Conservation (phyloP, 2,888 invertebrate species). For the Philereme vetulata region DNA sequence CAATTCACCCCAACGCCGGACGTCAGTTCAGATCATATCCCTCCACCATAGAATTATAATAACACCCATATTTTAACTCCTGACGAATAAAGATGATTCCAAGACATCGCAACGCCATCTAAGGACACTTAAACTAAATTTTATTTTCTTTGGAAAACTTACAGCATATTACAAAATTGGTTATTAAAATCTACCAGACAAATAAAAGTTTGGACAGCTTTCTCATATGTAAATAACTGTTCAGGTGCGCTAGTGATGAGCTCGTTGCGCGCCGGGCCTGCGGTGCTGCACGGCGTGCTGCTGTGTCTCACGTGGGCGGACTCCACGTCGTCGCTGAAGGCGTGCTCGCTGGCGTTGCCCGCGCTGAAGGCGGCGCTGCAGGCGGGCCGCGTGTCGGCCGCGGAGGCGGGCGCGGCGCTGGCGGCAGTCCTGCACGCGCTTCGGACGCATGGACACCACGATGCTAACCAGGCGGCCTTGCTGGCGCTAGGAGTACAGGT, state of each 20-base stretch:
- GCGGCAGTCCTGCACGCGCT: constrained; percentile 91
- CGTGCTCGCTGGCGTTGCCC: constrained; percentile 88
- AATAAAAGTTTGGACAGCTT: no score
- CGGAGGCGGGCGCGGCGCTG: constrained; percentile 85
- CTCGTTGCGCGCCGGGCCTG: constrained; percentile 67
- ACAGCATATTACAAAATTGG: no score
- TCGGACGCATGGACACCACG: constrained; percentile 95
- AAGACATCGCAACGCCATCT: no score
- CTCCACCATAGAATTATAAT: no score
- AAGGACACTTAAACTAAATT: no score
- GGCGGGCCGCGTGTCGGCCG: constrained; percentile 79
- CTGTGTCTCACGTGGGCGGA: constrained; percentile 90
- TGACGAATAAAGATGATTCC: no score
- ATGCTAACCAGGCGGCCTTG: constrained; percentile 92
- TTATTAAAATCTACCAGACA: no score
- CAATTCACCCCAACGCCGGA: no score
- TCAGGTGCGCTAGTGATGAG: constrained; percentile 86
- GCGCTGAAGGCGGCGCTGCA: constrained; percentile 84
- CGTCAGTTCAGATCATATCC: no score
- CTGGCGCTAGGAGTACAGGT: constrained; percentile 92
- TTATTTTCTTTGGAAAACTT: no score
- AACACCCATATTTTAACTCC: no score
- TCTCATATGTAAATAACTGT: no score
- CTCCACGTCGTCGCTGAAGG: constrained; percentile 91
- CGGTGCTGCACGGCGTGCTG: constrained; percentile 65